Evolutionary conservation across 2,113 vertebrate genomes (phyloP).

Genomic region (Grantiella picta): DNA sequence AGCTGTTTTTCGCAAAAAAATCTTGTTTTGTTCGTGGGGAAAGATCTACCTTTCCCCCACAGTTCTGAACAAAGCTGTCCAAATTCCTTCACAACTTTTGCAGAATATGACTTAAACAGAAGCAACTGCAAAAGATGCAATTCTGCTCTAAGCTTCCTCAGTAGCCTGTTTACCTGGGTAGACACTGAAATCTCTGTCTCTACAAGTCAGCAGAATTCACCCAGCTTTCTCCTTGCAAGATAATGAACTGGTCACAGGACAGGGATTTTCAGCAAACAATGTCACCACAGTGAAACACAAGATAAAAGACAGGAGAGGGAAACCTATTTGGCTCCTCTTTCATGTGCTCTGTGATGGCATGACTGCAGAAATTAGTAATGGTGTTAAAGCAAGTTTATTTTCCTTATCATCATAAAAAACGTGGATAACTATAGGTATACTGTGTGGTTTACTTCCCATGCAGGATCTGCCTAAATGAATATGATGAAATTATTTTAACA

Average conservation of each 20-base stretch:
- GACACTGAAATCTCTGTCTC: neutral
- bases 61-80: neutral
- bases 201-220: neutral
- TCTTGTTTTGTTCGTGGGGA: neutral
- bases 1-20: neutral
- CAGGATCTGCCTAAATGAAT: neutral
- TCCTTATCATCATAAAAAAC: neutral
- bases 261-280: neutral
- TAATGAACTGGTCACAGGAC: neutral
- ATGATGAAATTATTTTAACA: neutral
- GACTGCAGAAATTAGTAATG: neutral
- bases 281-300: neutral
- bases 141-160: neutral
- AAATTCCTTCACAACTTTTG: neutral
- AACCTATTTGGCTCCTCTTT: neutral
- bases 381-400: neutral
- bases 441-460: neutral
- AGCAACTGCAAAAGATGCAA: neutral
- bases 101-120: neutral
- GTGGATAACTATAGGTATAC: neutral
- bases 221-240: neutral
- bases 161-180: neutral
- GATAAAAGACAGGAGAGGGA: neutral
- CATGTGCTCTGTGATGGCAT: neutral
- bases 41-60: neutral